These are phyloP conservation scores for Lophochroa leadbeateri DNA, from an alignment of 2,113 vertebrate species.

Conservation along the genomic window DNA sequence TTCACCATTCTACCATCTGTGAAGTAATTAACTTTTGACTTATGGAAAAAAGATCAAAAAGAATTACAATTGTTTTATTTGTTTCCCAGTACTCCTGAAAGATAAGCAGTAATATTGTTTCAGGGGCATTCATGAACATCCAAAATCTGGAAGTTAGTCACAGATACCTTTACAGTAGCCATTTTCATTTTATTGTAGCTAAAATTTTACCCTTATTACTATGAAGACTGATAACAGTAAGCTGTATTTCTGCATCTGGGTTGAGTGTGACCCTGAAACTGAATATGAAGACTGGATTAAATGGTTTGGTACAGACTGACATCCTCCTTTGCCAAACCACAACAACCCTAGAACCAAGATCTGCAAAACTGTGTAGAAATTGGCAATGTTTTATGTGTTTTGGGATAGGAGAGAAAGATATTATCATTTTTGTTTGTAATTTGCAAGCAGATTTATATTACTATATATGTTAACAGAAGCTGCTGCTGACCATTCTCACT, in stretches of 20 bases:
- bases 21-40: slow-evolving; percentile 86
- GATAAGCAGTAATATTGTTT: slow-evolving; percentile 5
- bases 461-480: neutral
- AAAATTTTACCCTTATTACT: neutral
- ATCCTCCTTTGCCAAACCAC: neutral
- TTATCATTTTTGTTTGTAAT: neutral
- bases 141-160: neutral
- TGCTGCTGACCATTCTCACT: neutral
- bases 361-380: neutral
- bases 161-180: neutral
- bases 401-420: neutral
- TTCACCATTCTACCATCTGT: slow-evolving; percentile 80
- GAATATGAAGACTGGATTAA: neutral
- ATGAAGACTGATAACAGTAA: neutral
- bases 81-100: slow-evolving; percentile 25
- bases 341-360: neutral
- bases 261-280: neutral
- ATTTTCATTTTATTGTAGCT: neutral
- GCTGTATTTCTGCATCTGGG: neutral
- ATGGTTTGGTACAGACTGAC: neutral
- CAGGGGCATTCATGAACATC: neutral
- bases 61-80: slow-evolving; percentile 46
- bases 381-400: neutral
- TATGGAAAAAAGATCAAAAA: slow-evolving; percentile 47
- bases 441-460: neutral